These are phyloP conservation scores for Diplodus sargus DNA, from an alignment of 2,797 vertebrate species.

Conservation along the genomic window DNA sequence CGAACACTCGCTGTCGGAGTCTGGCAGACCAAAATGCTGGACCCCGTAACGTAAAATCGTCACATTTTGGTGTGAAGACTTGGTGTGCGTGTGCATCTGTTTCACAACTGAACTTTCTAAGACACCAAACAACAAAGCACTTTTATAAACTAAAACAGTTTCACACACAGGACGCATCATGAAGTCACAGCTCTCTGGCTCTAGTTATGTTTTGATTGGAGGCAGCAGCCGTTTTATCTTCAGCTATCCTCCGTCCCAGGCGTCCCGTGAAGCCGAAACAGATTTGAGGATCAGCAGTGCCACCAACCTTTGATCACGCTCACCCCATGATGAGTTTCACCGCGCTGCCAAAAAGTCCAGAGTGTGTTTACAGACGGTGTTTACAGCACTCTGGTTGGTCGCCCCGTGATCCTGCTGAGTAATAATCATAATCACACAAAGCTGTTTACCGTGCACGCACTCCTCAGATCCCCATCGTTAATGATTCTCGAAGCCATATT, in stretches of 20 bases:
- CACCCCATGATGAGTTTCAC: conserved; percentile 29
- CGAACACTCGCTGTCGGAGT: no score
- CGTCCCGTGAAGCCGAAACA: conserved; percentile 44
- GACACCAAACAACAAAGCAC: background rate
- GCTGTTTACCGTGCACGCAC: conserved; percentile 41
- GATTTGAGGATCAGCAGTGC: conserved; percentile 52
- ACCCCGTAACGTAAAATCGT: no score
- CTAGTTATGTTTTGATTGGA: conserved; percentile 15
- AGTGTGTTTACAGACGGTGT: conserved; percentile 57
- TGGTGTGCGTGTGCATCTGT: background rate
- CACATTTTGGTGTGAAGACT: no score
- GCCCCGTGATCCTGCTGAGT: conserved; percentile 37
- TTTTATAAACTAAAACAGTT: background rate
- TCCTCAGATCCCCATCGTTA: conserved; percentile 42
- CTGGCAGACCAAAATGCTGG: no score
- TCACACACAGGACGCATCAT: background rate
- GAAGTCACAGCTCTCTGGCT: background rate
- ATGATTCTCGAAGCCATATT: conserved; percentile 20
- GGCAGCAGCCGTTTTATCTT: conserved; percentile 14
- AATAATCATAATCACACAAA: conserved; percentile 42
- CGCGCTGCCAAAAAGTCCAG: conserved; percentile 54
- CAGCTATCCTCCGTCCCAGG: conserved; percentile 16
- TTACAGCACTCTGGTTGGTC: conserved; percentile 37
- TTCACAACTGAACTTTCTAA: background rate
- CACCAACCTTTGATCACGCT: conserved; percentile 57